phyloP scores from a whole-genome alignment of 2,797 vertebrate genomes.

The Phoxinus dragarum region DNA sequence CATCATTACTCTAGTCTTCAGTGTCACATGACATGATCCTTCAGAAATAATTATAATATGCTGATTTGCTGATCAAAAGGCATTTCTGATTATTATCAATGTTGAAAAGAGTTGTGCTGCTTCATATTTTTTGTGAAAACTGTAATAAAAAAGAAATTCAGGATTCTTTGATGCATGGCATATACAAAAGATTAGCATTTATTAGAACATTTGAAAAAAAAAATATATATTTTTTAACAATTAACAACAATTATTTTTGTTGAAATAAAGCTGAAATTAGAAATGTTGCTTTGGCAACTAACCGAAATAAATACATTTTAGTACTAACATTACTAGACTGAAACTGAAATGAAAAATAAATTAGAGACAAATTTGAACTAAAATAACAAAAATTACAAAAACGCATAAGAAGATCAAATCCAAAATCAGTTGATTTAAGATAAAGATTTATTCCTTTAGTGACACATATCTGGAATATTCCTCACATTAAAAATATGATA shows the following conservation, averaged over 20 bases:
- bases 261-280: neutral
- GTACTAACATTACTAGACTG: neutral
- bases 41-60: neutral
- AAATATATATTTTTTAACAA: too few relatives aligned
- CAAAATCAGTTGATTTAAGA: neutral
- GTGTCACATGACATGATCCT: too few relatives aligned
- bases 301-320: neutral
- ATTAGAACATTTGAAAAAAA: neutral
- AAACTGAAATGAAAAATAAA: neutral
- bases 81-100: too few relatives aligned
- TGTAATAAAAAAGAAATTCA: too few relatives aligned
- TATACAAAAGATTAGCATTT: neutral
- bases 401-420: neutral
- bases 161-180: too few relatives aligned
- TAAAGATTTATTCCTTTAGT: neutral
- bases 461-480: neutral
- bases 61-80: neutral
- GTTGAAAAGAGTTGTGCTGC: too few relatives aligned
- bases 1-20: too few relatives aligned
- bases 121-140: too few relatives aligned
- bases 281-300: neutral
- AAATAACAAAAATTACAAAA: neutral
- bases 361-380: neutral
- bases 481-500: neutral
- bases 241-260: too few relatives aligned